These are phyloP conservation scores for Octonoba sinensis DNA, from an alignment of 2,888 invertebrate genomes.

Conservation along the genomic window DNA sequence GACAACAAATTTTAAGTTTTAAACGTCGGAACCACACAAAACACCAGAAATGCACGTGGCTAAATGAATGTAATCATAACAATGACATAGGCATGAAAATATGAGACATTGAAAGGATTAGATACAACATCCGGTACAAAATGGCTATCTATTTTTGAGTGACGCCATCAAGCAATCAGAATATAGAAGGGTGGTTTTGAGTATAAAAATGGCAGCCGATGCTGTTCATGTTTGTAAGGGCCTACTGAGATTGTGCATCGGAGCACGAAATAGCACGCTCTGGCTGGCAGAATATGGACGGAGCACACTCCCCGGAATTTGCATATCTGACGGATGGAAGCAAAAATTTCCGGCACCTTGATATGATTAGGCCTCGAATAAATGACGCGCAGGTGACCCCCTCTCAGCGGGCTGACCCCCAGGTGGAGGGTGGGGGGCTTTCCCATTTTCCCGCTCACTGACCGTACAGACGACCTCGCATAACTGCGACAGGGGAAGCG, in stretches of 20 bases:
- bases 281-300: conserved; percentile 14
- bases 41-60: too few relatives aligned
- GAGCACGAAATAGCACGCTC: conserved; percentile 29
- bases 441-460: conserved; percentile 64
- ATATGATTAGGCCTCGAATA: conserved; percentile 63
- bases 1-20: too few relatives aligned
- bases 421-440: conserved; percentile 24
- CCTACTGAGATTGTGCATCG: conserved; percentile 32
- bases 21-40: too few relatives aligned
- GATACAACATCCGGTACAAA: too few relatives aligned
- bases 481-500: conserved; percentile 59
- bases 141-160: too few relatives aligned
- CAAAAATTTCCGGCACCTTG: conserved; percentile 58
- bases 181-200: too few relatives aligned
- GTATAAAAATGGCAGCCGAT: too few relatives aligned
- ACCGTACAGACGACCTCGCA: conserved; percentile 63
- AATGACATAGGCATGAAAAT: too few relatives aligned
- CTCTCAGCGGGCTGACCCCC: background rate
- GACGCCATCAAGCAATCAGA: too few relatives aligned
- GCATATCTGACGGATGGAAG: conserved; percentile 60
- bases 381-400: conserved; percentile 50
- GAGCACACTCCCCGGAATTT: conserved; percentile 47
- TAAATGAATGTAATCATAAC: too few relatives aligned
- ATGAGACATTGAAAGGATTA: too few relatives aligned
- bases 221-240: too few relatives aligned